phyloP scores from a whole-genome alignment of 2,113 vertebrate genomes.

The Oryzias melastigma region DNA sequence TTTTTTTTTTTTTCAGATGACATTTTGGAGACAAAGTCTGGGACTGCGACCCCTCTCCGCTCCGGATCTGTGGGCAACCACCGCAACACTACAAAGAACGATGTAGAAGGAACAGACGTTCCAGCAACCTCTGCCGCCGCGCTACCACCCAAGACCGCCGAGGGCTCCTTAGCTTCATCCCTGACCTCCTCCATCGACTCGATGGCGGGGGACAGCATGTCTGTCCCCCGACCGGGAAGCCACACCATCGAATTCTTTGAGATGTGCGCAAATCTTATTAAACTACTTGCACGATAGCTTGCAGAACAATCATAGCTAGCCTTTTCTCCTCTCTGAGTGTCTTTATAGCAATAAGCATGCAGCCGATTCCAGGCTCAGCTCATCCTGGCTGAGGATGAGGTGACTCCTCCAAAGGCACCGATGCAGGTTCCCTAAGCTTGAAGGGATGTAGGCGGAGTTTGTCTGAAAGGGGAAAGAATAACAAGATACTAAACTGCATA shows the following conservation, averaged over 20 bases:
- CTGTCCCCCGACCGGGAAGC: conserved; percentile 89
- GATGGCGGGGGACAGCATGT: conserved; percentile 68
- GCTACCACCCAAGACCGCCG: conserved; percentile 77
- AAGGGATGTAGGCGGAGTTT: conserved; percentile 50
- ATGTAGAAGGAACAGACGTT: conserved; percentile 80
- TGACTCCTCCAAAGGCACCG: conserved; percentile 78
- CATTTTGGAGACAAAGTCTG: conserved; percentile 89
- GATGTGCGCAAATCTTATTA: conserved; percentile 99
- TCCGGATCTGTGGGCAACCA: conserved; percentile 92
- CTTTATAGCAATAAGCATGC: conserved; percentile 97
- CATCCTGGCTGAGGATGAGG: conserved; percentile 82
- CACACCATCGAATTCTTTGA: conserved; percentile 99
- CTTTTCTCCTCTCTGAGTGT: conserved; percentile 82
- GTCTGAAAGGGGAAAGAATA: conserved; percentile 47
- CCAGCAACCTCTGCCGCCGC: conserved; percentile 68
- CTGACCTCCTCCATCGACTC: conserved; percentile 91
- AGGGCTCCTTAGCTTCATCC: conserved; percentile 89
- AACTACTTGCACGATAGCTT: conserved; percentile 96
- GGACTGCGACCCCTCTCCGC: conserved; percentile 89
- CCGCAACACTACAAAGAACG: conserved; percentile 84
- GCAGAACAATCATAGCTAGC: conserved; percentile 71
- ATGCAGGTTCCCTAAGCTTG: conserved; percentile 71
- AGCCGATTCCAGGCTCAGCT: conserved; percentile 84
- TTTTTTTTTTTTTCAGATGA: conserved; percentile 80
- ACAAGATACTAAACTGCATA: conserved; percentile 64